A percentile compares a stretch with the other conserved stretches of the same genome.
Evolutionary conservation across 2,113 vertebrate genomes (phyloP).

Genomic region (Crocuta crocuta): DNA sequence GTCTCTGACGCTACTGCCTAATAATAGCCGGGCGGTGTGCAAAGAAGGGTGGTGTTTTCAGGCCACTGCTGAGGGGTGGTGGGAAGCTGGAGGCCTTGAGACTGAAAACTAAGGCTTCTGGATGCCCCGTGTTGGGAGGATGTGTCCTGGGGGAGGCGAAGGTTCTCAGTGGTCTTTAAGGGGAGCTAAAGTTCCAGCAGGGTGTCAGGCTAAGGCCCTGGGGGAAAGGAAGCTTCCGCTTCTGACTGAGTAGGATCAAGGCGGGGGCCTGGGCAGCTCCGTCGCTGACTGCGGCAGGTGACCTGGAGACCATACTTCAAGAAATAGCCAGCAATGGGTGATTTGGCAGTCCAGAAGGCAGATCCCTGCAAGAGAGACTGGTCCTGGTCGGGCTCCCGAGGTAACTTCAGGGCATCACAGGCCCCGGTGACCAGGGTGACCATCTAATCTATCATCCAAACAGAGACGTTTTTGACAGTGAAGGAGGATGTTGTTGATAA

Average conservation of each 20-base stretch:
- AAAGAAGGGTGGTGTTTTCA: not conserved
- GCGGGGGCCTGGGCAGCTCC: not conserved
- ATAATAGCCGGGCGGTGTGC: slow-evolving; percentile 21
- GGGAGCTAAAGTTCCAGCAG: not conserved
- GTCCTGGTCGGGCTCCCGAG: not conserved
- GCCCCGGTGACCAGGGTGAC: not conserved
- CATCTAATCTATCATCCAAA: not conserved
- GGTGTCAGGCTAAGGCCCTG: not conserved
- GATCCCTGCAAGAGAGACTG: not conserved
- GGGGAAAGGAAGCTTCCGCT: not conserved
- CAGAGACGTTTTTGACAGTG: not conserved
- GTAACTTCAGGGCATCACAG: not conserved
- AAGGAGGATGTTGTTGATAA: not conserved
- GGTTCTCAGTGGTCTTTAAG: not conserved
- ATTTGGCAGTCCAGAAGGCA: not conserved
- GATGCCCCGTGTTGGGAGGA: not conserved
- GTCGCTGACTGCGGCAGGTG: not conserved
- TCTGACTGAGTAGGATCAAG: not conserved
- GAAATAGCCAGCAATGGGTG: not conserved
- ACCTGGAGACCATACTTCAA: not conserved
- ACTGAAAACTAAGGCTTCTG: not conserved
- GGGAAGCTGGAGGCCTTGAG: slow-evolving; percentile 16
- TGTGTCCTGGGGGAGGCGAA: not conserved
- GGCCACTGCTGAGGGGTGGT: not conserved
- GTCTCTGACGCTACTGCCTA: slow-evolving; percentile 41